These are phyloP conservation scores for Pantelozetes paolii DNA, from an alignment of 2,888 invertebrate genomes.

Conservation along the genomic window DNA sequence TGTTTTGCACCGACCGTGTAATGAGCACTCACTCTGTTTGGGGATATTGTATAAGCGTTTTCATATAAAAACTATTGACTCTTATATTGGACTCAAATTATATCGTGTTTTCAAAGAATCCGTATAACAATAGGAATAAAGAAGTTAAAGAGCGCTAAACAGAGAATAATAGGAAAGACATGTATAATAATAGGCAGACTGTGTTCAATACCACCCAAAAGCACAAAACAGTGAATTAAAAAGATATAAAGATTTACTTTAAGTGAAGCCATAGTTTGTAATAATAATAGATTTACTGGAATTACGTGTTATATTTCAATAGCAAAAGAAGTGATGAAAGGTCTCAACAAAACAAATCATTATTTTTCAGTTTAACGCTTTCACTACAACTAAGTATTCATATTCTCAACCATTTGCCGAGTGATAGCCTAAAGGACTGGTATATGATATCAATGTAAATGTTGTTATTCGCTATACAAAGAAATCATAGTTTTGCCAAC, in stretches of 20 bases:
- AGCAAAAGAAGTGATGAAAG: conserved; percentile 10
- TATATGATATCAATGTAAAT: conserved; percentile 20
- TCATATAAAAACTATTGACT: too few species aligned
- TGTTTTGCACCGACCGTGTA: conserved; percentile 11
- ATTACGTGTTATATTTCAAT: conserved; percentile 14
- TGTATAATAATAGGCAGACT: not conserved
- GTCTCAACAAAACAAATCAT: conserved; percentile 15
- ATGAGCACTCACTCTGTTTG: too few species aligned
- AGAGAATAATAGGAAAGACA: not conserved
- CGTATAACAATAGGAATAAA: not conserved
- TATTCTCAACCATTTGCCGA: not conserved
- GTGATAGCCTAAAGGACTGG: conserved; percentile 25
- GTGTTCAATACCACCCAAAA: not conserved
- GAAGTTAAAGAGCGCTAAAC: not conserved
- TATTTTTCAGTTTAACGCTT: conserved; percentile 30
- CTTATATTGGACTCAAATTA: not conserved
- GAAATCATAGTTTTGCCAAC: conserved; percentile 26
- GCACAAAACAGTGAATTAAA: not conserved
- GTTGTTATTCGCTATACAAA: conserved; percentile 24
- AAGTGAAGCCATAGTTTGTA: conserved; percentile 17
- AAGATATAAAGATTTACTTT: not conserved
- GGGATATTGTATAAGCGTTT: too few species aligned
- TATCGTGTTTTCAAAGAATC: not conserved
- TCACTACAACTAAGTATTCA: conserved; percentile 2
- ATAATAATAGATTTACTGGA: conserved; percentile 23